Percentiles rank a stretch among this genome's conserved stretches.
phyloP scores from a whole-genome alignment of 2,113 vertebrate species.

The Myanophis thanlyinensis region DNA sequence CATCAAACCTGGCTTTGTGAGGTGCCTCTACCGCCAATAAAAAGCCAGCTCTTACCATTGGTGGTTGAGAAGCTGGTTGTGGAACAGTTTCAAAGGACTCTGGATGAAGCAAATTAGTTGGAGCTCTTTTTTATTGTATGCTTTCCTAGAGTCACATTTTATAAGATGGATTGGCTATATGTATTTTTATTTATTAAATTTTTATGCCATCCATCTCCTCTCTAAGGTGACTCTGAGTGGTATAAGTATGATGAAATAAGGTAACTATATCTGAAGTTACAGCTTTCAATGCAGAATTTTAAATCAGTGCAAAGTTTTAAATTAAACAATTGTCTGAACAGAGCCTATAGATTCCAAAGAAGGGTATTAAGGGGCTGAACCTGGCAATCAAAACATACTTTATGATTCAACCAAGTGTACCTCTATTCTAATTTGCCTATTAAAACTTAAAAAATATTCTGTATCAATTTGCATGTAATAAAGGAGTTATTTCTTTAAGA shows the following conservation, averaged over 20 bases:
- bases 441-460: not conserved
- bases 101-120: not conserved
- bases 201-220: too few species aligned
- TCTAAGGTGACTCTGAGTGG: too few species aligned
- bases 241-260: not conserved
- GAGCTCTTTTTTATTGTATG: not conserved
- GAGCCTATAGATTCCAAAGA: not conserved
- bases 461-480: not conserved
- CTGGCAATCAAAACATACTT: not conserved
- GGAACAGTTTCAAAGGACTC: not conserved
- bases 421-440: not conserved
- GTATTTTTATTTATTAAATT: too few species aligned
- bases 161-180: not conserved
- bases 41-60: not conserved
- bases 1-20: not conserved
- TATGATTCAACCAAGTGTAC: not conserved
- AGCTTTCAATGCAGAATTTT: not conserved
- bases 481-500: not conserved
- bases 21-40: not conserved
- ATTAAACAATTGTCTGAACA: not conserved
- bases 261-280: not conserved
- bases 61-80: not conserved
- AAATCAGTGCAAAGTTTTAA: not conserved
- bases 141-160: not conserved
- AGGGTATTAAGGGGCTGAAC: not conserved